These are phyloP conservation scores for Morpho helenor DNA, from an alignment of 2,888 invertebrate species.

Conservation along the genomic window DNA sequence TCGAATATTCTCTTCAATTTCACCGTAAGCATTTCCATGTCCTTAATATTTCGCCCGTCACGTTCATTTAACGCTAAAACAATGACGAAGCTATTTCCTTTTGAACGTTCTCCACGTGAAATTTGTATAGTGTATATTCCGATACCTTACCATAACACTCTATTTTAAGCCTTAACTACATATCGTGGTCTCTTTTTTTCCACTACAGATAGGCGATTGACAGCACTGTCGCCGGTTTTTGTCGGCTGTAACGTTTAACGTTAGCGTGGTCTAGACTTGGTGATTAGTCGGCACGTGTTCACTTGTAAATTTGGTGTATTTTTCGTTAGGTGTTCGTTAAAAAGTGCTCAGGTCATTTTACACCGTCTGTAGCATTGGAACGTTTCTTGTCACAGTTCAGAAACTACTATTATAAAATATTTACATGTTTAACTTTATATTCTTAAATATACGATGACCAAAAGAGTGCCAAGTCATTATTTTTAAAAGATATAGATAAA, in stretches of 20 bases:
- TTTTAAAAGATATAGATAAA: not conserved
- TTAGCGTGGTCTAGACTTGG: slow-evolving; percentile 42
- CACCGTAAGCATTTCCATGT: slow-evolving; percentile 15
- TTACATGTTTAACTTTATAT: no score
- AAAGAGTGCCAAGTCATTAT: slow-evolving; percentile 2
- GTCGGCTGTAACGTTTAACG: slow-evolving; percentile 40
- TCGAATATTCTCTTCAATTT: slow-evolving; percentile 10
- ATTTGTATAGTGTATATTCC: slow-evolving; percentile 48
- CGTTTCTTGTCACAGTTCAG: not conserved
- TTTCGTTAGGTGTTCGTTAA: slow-evolving; percentile 35
- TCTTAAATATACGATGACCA: not conserved
- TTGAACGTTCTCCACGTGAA: slow-evolving; percentile 29
- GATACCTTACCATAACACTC: slow-evolving; percentile 42
- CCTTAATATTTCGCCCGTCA: slow-evolving; percentile 21
- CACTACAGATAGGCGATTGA: slow-evolving; percentile 42
- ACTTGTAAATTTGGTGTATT: slow-evolving; percentile 38
- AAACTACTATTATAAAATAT: not conserved
- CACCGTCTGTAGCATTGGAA: slow-evolving; percentile 25
- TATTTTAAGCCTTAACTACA: slow-evolving; percentile 54
- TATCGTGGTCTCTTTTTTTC: slow-evolving; percentile 37
- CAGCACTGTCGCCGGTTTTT: slow-evolving; percentile 48
- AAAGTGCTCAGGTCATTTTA: slow-evolving; percentile 28
- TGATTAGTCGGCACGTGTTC: slow-evolving; percentile 57
- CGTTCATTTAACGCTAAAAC: slow-evolving; percentile 23
- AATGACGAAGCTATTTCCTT: slow-evolving; percentile 27